Evolutionary conservation across 2,113 vertebrate species (phyloP).

Genomic region (Phoenicopterus ruber): DNA sequence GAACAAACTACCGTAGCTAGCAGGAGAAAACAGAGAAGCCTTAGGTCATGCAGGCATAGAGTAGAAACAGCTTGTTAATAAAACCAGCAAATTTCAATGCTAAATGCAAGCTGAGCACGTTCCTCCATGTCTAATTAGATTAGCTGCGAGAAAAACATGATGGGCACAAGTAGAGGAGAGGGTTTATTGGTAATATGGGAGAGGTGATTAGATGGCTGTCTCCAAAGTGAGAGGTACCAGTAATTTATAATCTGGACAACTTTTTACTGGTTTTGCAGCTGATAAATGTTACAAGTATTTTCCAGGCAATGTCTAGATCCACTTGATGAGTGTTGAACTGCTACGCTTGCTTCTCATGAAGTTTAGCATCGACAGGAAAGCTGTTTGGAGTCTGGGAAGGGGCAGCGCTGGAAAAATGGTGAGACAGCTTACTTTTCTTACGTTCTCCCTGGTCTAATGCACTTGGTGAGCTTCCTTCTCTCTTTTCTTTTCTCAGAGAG

Average conservation of each 20-base stretch:
- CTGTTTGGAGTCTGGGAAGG: not conserved
- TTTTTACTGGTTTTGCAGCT: not conserved
- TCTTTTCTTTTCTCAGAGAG: not conserved
- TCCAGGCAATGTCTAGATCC: not conserved
- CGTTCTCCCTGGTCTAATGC: not conserved
- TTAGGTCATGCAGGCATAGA: not conserved
- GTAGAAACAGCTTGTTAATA: not conserved
- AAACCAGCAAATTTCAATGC: not conserved
- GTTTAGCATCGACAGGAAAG: not conserved
- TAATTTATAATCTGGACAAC: not conserved
- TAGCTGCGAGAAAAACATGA: not conserved
- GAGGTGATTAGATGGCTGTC: not conserved
- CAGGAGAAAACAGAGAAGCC: not conserved
- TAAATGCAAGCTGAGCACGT: not conserved
- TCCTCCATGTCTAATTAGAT: not conserved
- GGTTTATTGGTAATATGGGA: not conserved
- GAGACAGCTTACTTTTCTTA: not conserved
- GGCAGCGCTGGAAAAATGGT: rapidly evolving
- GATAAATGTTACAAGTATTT: not conserved
- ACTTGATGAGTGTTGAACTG: not conserved
- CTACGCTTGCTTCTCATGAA: not conserved
- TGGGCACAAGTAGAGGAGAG: not conserved
- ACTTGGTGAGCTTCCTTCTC: not conserved
- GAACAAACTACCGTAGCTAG: not conserved
- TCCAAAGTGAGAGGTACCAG: not conserved